phyloP scores from a whole-genome alignment of 2,113 vertebrate genomes.

The Isurus oxyrinchus region DNA sequence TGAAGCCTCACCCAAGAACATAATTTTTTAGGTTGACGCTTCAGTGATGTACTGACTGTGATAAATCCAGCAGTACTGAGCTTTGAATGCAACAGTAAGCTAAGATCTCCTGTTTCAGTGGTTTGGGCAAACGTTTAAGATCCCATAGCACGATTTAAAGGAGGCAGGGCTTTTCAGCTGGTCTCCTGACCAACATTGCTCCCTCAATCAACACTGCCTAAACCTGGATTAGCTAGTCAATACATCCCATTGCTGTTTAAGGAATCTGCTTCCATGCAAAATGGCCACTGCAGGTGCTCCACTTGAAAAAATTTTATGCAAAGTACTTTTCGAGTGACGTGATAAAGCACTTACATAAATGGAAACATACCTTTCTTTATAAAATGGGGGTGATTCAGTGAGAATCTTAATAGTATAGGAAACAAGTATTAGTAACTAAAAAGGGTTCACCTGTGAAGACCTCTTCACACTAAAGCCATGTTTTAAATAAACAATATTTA shows the following conservation, averaged over 20 bases:
- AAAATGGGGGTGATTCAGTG: background rate
- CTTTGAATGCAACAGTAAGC: background rate
- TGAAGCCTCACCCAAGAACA: background rate
- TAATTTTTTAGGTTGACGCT: background rate
- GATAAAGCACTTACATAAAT: background rate
- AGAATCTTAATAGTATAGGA: background rate
- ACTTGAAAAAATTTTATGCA: background rate
- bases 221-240: background rate
- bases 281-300: background rate
- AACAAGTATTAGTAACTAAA: background rate
- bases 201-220: background rate
- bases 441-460: background rate
- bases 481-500: background rate
- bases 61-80: background rate
- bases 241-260: background rate
- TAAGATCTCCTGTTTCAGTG: background rate
- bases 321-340: background rate
- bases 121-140: background rate
- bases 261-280: background rate
- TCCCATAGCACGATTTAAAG: background rate
- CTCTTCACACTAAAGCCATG: background rate
- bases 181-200: background rate
- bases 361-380: background rate
- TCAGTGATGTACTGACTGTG: background rate
- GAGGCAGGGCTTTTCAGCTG: background rate